Base-by-base conservation (phyloP, 2,797 vertebrate genomes). In the Tympanoctomys barrerae region DNA sequence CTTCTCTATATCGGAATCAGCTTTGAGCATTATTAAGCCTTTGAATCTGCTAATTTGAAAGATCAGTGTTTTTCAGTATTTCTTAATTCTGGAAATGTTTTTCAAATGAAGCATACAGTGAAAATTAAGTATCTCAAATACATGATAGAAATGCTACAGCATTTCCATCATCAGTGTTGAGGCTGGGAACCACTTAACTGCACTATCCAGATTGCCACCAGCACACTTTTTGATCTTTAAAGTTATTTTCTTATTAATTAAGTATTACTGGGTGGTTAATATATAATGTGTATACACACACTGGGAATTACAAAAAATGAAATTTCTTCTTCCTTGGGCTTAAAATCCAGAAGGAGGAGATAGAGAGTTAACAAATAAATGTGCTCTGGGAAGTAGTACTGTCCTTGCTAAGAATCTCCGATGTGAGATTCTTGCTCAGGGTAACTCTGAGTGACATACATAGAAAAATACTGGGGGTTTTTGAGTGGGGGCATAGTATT, bases 11-110 rank as follows among this genome's bases (percentile, higher is more conserved):
- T 70, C 22, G n/a, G 57, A 1, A 64, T 28, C 28, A 91, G 31
- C 39, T 64, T 70, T 91, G 49, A 49, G 2, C 8, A 18, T 70
- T 75, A 52, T 28, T 71, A 31, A 75, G 42, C 28, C 61, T 87
- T 90, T 68, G 33, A 75, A 19, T 80, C 54, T 75, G 57, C 39
- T 90, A 61, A 64, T 70, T 90, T 93, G 64, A 68, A 94, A 70
- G 33, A 16, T 49, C 84, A 88, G 0, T 90, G 82, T 11, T 96
- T 92, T 89, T 16, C 42, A 81, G 5, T 31, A 82, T 52, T 96
- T 94, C 68, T 52, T 13, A 46, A 9, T 31, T 94, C 21, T 92
- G 36, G 26, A 90, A 94, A 87, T 18, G 4, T 93, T 71, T 83
- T 39, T 95, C 64, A 93, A 59, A 82, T 64, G 28, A 93, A 88